phyloP scores from a whole-genome alignment of 2,797 vertebrate genomes.

The Menidia menidia region DNA sequence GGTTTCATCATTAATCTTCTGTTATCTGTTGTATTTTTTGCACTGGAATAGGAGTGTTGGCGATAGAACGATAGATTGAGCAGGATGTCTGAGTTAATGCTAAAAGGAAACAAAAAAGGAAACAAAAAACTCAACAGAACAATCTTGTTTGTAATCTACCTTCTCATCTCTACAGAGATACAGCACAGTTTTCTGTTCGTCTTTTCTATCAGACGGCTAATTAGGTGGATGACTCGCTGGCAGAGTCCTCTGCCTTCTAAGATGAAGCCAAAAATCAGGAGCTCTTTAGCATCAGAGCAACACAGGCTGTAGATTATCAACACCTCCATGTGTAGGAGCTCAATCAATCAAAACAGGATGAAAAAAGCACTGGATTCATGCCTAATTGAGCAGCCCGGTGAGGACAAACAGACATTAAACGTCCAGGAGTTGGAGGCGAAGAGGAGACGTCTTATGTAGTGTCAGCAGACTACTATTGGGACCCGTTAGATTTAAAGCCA shows the following conservation, averaged over 20 bases:
- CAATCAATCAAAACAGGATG: slow-evolving; percentile 58
- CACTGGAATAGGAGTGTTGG: background rate
- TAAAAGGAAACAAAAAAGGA: slow-evolving; percentile 1
- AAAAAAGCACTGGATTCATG: slow-evolving; percentile 38
- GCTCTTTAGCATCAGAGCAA: slow-evolving; percentile 26
- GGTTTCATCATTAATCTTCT: background rate
- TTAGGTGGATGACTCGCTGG: slow-evolving; percentile 51
- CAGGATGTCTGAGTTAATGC: slow-evolving; percentile 25
- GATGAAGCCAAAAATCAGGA: slow-evolving; percentile 54
- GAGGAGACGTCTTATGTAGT: slow-evolving; percentile 35
- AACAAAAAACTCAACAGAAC: slow-evolving; percentile 2
- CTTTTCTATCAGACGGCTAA: slow-evolving; percentile 41
- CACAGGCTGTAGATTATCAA: slow-evolving; percentile 44
- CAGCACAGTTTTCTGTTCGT: slow-evolving; percentile 45
- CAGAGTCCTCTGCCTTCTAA: slow-evolving; percentile 31
- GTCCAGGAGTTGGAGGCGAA: slow-evolving; percentile 57
- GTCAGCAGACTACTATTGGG: slow-evolving; percentile 51
- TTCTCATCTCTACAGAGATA: slow-evolving; percentile 42
- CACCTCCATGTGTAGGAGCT: slow-evolving; percentile 30
- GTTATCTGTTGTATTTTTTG: no score
- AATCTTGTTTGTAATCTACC: slow-evolving; percentile 33
- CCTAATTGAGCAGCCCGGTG: slow-evolving; percentile 39
- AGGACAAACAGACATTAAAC: slow-evolving; percentile 59
- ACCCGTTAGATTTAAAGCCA: slow-evolving; percentile 69
- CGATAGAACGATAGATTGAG: slow-evolving; percentile 42